Evolutionary conservation across 2,113 vertebrate genomes (phyloP).

Genomic region (Variabilichromis moorii): DNA sequence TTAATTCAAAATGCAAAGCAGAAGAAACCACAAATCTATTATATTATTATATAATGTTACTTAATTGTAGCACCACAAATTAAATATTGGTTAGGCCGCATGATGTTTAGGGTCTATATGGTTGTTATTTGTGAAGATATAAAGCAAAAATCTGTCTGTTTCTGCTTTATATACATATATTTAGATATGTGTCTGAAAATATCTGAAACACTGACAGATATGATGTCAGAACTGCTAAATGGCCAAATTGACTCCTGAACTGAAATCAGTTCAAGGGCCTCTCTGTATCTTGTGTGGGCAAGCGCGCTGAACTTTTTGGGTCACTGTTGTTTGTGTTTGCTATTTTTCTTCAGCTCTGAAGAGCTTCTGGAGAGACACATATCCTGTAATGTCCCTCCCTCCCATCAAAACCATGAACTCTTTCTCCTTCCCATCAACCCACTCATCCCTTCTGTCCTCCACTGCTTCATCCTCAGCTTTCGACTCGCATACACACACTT

Average conservation of each 20-base stretch:
- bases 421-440: constrained; percentile 6
- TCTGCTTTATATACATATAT: not conserved
- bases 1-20: not conserved
- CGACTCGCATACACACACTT: not conserved
- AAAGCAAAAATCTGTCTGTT: not conserved
- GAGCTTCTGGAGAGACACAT: not conserved
- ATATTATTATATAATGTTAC: not conserved
- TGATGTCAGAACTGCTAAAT: not conserved
- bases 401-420: constrained; percentile 4
- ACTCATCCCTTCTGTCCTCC: constrained; percentile 2
- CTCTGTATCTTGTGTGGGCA: not conserved
- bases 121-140: not conserved
- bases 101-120: not conserved
- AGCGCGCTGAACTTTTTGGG: not conserved
- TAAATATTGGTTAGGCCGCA: not conserved
- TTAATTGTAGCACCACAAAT: not conserved
- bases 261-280: not conserved
- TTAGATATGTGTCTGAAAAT: not conserved
- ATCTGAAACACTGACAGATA: not conserved
- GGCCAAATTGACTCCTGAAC: not conserved
- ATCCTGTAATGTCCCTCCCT: not conserved
- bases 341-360: not conserved
- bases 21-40: not conserved
- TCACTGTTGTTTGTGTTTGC: not conserved
- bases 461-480: not conserved